These are phyloP conservation scores for Cuculus canorus DNA, from an alignment of 2,797 vertebrate species.

Conservation along the genomic window DNA sequence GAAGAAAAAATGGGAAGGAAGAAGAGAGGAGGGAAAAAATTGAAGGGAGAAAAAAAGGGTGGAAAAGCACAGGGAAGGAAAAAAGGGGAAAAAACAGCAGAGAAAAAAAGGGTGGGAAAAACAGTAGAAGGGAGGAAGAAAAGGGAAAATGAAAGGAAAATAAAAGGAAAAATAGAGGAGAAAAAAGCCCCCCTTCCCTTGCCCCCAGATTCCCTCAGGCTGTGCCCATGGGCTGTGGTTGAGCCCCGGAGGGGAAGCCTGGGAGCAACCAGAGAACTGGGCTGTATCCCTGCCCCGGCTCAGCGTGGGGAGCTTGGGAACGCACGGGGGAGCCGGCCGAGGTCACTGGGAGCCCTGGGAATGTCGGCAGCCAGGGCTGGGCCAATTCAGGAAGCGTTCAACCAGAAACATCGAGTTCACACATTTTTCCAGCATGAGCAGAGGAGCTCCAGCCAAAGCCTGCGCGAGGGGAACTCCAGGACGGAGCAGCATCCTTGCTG, in stretches of 20 bases:
- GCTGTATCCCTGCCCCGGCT: fast-evolving
- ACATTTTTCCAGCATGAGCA: constrained; percentile 39
- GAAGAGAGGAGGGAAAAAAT: neutral
- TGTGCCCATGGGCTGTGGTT: no score
- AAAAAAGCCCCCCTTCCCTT: no score
- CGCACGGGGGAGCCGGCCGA: fast-evolving
- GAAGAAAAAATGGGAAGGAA: no score
- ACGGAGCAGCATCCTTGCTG: neutral
- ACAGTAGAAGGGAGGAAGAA: no score
- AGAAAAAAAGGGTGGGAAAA: no score
- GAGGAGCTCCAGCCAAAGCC: constrained; percentile 14
- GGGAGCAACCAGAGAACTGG: neutral
- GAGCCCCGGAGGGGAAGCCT: neutral
- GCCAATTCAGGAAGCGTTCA: constrained; percentile 20
- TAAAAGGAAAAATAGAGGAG: no score
- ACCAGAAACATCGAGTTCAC: constrained; percentile 56
- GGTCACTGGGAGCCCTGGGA: constrained; percentile 52
- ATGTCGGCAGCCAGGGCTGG: neutral
- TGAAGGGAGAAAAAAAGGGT: neutral
- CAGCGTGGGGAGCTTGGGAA: neutral
- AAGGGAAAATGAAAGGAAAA: no score
- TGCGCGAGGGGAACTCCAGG: neutral
- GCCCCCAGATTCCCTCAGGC: no score
- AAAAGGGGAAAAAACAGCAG: no score
- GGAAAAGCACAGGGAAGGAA: no score